Evolutionary conservation across 2,113 vertebrate genomes (phyloP).

Genomic region (Speoplatyrhinus poulsoni): DNA sequence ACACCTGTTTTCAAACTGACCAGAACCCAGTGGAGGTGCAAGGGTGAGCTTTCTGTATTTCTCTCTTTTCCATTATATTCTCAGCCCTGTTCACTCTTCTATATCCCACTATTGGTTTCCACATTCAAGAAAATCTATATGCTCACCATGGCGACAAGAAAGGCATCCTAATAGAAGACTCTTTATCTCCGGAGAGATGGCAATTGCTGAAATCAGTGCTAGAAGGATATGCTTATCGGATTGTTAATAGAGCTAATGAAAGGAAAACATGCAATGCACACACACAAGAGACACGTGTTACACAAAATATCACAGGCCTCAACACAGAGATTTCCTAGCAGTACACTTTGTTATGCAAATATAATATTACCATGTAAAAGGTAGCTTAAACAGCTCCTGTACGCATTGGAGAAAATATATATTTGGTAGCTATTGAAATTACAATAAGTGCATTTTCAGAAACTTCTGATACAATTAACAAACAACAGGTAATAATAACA

Average conservation of each 20-base stretch:
- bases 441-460: no score
- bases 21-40: no score
- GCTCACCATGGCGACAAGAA: conserved; percentile 78
- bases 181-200: conserved; percentile 69
- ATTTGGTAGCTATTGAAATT: no score
- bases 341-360: no score
- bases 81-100: conserved; percentile 20
- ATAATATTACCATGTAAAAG: no score
- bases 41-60: conserved; percentile 24
- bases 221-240: conserved; percentile 60
- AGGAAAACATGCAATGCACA: conserved; percentile 53
- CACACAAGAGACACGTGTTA: conserved; percentile 1
- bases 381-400: no score
- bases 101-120: no score
- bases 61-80: background rate
- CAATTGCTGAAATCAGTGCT: conserved; percentile 69
- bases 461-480: no score
- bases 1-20: no score
- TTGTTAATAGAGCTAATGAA: conserved; percentile 14
- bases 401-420: no score
- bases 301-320: background rate
- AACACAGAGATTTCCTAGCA: no score
- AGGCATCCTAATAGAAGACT: conserved; percentile 73
- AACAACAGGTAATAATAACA: no score
- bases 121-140: background rate